Base-by-base conservation (phyloP, 1,140 invertebrate genomes). In the Sesamia nonagrioides region DNA sequence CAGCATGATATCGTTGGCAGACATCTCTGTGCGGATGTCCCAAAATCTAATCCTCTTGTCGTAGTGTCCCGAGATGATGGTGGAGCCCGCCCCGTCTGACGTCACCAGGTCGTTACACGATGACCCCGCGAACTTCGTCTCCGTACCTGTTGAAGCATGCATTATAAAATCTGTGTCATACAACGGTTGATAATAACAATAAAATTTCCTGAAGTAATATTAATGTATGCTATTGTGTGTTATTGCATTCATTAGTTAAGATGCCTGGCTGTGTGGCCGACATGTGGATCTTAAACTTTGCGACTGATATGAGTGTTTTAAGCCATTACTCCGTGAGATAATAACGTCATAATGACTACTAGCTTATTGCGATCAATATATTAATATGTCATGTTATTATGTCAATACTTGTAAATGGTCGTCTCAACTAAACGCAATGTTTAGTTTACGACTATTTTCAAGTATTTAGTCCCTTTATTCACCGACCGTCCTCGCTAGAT, bases 1-100 rank as follows among this genome's bases (percentile, higher is more conserved):
- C 21, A 99, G 95, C 54, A 97, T 89, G 78, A 99, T 97, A 92
- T 99, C 97, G 90, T 98, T 97, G 50, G 97, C 96, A 78, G 96
- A 97, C 77, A 96, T 96, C 84, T 98, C 97, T 2, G 97, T 97
- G 86, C 99, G 96, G 78, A 97, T 97, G 89, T 99, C 99, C 99
- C 99, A 99, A 94, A 99, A 99, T 50, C 99, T 96, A 86, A 99
- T 98, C 84, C 97, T 97, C 94, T 99, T 99, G 95, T 99, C 99
- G 95, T 98, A 99, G 95, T 99, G 99, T 15, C 98, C 99, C 85
- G 98, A 99, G 79, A 99, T 98, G 80, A 99, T 98, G 27, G 97
- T 98, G 13, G 98, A 97, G n/a, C 98, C 98, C 1, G 98, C 96
- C 52, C 97, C 97, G 87, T 99, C 97, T 21, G 97, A 97, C 69